A percentile compares a stretch with the other conserved stretches of the same genome.
Conservation (phyloP, 30 jellyfish, hydroid and myxozoan genomes). For the Haliclystus octoradiatus region DNA sequence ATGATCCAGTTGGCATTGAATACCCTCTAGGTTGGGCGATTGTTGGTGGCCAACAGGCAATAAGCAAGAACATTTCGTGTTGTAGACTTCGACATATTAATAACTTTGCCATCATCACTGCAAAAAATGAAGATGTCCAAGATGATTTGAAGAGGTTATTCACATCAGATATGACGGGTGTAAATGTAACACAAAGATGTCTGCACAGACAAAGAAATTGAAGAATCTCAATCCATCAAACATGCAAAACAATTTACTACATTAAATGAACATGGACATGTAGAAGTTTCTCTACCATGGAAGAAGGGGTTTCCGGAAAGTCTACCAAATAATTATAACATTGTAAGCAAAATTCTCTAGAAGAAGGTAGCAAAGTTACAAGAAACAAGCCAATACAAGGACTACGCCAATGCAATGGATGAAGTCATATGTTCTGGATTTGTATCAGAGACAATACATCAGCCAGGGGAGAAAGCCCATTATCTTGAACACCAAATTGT, state of each 20-base stretch:
- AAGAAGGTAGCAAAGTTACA: constrained; percentile 23
- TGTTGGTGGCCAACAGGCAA: not conserved
- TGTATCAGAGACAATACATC: constrained; percentile 10
- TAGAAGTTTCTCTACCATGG: constrained; percentile 55
- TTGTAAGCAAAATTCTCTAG: constrained; percentile 13
- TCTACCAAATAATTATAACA: constrained; percentile 41
- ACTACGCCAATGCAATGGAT: constrained; percentile 25
- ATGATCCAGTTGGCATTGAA: not conserved
- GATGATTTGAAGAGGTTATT: not conserved
- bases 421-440: constrained; percentile 16
- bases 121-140: too few relatives aligned
- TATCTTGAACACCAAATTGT: constrained; percentile 49
- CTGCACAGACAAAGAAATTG: not conserved
- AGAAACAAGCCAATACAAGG: constrained; percentile 36
- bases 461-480: constrained; percentile 34
- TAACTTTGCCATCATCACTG: not conserved
- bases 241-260: not conserved
- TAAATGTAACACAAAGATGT: not conserved
- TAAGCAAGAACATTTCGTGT: not conserved
- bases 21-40: not conserved
- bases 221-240: not conserved
- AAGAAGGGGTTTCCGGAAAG: constrained; percentile 30
- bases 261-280: constrained; percentile 1
- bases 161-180: not conserved
- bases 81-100: not conserved